Percentiles rank a stretch among this genome's conserved stretches.
Evolutionary conservation across 2,797 vertebrate genomes (phyloP).

Genomic region (Anguilla obscura): DNA sequence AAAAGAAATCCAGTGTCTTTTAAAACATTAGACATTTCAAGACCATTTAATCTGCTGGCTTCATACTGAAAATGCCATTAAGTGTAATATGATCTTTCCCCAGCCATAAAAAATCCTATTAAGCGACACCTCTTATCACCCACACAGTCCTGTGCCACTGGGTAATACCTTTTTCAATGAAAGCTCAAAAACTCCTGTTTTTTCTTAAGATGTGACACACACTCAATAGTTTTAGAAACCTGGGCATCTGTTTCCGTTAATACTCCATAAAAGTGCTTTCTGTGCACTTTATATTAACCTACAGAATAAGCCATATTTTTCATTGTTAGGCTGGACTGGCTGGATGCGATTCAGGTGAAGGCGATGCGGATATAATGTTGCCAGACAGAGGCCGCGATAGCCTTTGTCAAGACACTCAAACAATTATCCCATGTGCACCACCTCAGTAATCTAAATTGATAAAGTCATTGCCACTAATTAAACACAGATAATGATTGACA

Average conservation of each 20-base stretch:
- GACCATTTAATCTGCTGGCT: neutral
- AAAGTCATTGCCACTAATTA: too few relatives aligned
- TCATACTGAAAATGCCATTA: slow-evolving; percentile 2
- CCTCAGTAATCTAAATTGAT: too few relatives aligned
- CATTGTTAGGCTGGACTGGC: neutral
- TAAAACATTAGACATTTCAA: slow-evolving; percentile 3
- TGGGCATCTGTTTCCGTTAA: neutral
- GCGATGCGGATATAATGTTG: neutral
- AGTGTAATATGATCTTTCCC: neutral
- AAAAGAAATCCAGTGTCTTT: slow-evolving; percentile 7
- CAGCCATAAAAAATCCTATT: slow-evolving; percentile 17
- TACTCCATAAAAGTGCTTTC: neutral
- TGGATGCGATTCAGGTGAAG: neutral
- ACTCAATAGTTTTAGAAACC: neutral
- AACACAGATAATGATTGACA: too few relatives aligned
- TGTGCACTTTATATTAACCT: neutral
- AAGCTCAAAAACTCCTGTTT: neutral
- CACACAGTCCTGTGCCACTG: neutral
- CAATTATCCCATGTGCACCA: too few relatives aligned
- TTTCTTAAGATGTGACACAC: neutral
- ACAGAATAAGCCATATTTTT: neutral
- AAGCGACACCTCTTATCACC: neutral
- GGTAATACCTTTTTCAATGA: neutral
- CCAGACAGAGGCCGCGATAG: too few relatives aligned
- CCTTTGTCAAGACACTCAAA: too few relatives aligned